Percentiles rank a stretch among this genome's conserved stretches.
These are phyloP conservation scores for Donacobius atricapilla DNA, from an alignment of 2,113 vertebrate species.

Conservation along the genomic window DNA sequence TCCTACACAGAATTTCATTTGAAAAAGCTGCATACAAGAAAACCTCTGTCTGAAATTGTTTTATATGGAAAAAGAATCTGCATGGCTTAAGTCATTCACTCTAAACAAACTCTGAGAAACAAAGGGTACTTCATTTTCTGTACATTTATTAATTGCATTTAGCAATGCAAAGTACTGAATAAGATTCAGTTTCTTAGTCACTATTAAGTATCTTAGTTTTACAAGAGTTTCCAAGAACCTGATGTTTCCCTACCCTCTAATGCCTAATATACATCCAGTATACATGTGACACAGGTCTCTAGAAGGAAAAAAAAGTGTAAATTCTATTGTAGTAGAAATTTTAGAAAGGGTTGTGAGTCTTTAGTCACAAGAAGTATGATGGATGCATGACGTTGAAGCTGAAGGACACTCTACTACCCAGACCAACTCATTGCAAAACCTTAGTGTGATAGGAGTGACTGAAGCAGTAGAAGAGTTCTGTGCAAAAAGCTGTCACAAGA, in stretches of 20 bases:
- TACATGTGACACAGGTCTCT: neutral
- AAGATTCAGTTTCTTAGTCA: neutral
- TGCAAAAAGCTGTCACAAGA: neutral
- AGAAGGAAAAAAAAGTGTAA: neutral
- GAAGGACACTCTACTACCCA: neutral
- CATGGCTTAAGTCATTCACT: neutral
- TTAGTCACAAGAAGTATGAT: neutral
- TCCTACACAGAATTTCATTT: neutral
- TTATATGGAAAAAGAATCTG: neutral
- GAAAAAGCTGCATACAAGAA: neutral
- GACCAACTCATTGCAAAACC: neutral
- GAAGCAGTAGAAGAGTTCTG: neutral
- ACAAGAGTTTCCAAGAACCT: neutral
- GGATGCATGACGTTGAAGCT: neutral
- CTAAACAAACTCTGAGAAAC: neutral
- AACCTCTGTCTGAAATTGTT: neutral
- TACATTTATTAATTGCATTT: neutral
- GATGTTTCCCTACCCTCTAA: neutral
- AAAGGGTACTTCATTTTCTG: neutral
- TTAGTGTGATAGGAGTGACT: accelerated
- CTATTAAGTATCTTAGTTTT: neutral
- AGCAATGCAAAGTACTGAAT: neutral
- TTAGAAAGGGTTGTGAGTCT: neutral
- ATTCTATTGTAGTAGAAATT: neutral
- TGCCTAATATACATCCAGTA: neutral